Percentiles rank a stretch among this genome's conserved stretches.
Evolutionary conservation across 1,140 invertebrate genomes (phyloP).

Genomic region (Platyscapa corneri): DNA sequence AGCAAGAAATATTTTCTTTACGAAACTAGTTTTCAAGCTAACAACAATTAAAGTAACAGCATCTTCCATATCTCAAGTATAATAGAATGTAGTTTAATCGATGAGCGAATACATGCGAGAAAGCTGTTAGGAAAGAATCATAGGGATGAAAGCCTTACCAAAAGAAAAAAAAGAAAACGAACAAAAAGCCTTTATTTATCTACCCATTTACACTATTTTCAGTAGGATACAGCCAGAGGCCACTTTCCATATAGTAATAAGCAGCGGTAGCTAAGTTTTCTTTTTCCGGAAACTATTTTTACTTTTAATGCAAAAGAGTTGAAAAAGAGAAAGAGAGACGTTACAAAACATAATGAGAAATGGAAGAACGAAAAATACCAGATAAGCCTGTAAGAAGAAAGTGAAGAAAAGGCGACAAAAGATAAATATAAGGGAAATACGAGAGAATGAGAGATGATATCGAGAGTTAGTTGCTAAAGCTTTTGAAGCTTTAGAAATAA

Average conservation of each 20-base stretch:
- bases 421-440: constrained; percentile 9
- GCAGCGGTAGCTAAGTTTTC: constrained; percentile 20
- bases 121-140: constrained; percentile 45
- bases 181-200: constrained; percentile 37
- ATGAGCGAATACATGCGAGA: constrained; percentile 18
- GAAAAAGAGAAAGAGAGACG: not conserved
- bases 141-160: constrained; percentile 29
- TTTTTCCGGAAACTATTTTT: constrained; percentile 29
- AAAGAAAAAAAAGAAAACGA: constrained; percentile 6
- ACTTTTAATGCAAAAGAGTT: constrained; percentile 4
- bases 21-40: not conserved
- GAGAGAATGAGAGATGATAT: not conserved
- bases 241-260: constrained; percentile 18
- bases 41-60: not conserved
- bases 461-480: not conserved
- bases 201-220: constrained; percentile 38
- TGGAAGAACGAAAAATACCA: not conserved
- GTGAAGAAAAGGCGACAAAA: constrained; percentile 1
- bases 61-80: constrained; percentile 16
- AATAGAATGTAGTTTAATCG: constrained; percentile 34
- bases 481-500: constrained; percentile 52
- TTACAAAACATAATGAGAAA: not conserved
- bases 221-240: constrained; percentile 21
- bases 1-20: constrained; percentile 11
- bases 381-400: not conserved